A percentile compares a stretch with the other conserved stretches of the same genome.
Evolutionary conservation across 2,888 invertebrate genomes (phyloP).

Genomic region (Homarus gammarus): DNA sequence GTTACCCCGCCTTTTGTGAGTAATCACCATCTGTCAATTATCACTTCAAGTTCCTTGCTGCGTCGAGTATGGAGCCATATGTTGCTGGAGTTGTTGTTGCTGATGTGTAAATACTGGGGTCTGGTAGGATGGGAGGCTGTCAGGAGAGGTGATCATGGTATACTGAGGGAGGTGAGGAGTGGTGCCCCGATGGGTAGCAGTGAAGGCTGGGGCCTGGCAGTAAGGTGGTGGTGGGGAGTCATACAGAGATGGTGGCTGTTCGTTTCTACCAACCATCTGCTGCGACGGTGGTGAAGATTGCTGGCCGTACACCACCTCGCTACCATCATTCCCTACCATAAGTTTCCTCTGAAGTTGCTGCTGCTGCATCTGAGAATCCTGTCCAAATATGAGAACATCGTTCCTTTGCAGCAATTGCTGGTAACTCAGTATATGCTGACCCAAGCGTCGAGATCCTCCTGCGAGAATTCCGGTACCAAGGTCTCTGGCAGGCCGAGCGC

Average conservation of each 20-base stretch:
- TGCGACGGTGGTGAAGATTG: constrained; percentile 19
- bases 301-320: constrained; percentile 15
- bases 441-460: constrained; percentile 75
- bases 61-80: constrained; percentile 31
- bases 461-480: constrained; percentile 71
- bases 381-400: constrained; percentile 23
- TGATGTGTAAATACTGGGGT: constrained; percentile 7
- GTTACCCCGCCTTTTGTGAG: constrained; percentile 21
- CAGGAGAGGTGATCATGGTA: constrained; percentile 31
- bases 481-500: constrained; percentile 69
- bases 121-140: neutral
- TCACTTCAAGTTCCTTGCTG: constrained; percentile 53
- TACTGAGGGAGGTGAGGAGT: neutral
- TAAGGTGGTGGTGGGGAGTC: constrained; percentile 35
- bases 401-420: constrained; percentile 14
- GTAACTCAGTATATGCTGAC: constrained; percentile 71
- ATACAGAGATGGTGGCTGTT: neutral
- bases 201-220: constrained; percentile 28
- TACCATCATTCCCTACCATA: constrained; percentile 11
- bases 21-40: neutral
- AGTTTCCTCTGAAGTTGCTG: constrained; percentile 35
- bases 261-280: constrained; percentile 25
- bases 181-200: neutral
- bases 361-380: constrained; percentile 19
- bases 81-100: constrained; percentile 43